Base-by-base conservation (phyloP, 2,888 invertebrate genomes). In the Clistopyga incitator region DNA sequence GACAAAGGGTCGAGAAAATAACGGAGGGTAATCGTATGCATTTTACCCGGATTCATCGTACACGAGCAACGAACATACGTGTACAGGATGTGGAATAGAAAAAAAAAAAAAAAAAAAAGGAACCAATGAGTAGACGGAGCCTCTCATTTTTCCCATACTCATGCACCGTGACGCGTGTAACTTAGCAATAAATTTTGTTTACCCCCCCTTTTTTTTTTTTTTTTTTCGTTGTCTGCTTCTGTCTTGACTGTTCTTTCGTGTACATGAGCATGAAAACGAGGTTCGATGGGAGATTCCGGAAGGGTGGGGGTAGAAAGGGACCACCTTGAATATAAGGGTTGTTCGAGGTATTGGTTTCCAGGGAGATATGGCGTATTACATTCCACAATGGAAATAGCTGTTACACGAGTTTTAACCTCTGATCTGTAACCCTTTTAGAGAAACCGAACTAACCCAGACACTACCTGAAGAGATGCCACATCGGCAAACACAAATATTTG, bases 121-220 rank as follows among this genome's bases (percentile, higher is more conserved):
- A 71, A 59, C 59, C 42, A 54, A 45, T 47, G 59, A 79, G 61
- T 47, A 54, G 42, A 74, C 67, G 23, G 83, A 74, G 75, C 84
- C 78, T 86, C 81, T 78, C 84, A 81, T 78, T 85, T 82, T 85
- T 88, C 87, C 59, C 86, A 86, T 84, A 86, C 86, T 87, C 86
- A 86, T 87, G 87, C 84, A 90, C 86, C 89, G 85, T 90, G 87
- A 90, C 89, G 89, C 88, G 87, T 88, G 89, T 88, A 89, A 88
- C 88, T 88, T 86, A 87, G 86, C 89, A 90, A 92, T 92, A 92
- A 92, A 92, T 92, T 90, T 90, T 87, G 90, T 90, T 90, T 89
- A 90, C 88, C 82, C 86, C 82, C 82, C n/a, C n/a, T n/a, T n/a
- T n/a, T n/a, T n/a, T n/a, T n/a, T n/a, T n/a, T 81, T 85, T 85